Conservation (phyloP, 2,888 invertebrate species). For the Temnothorax rugatulus region DNA sequence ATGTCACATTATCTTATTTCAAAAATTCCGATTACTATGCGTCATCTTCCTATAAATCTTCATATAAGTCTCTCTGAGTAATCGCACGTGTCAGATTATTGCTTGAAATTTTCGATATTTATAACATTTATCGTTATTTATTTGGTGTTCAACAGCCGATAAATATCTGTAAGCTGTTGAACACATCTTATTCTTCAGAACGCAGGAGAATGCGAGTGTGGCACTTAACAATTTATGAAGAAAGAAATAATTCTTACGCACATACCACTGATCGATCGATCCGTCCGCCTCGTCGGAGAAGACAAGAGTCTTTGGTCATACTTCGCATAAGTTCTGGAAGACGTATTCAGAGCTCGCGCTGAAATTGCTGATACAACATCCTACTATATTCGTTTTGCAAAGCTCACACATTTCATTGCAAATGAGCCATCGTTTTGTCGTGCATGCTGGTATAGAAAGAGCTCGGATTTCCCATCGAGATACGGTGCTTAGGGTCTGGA, state of each 20-base stretch:
- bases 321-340: constrained; percentile 62
- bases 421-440: constrained; percentile 59
- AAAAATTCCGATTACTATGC: not conserved
- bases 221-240: not conserved
- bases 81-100: not conserved
- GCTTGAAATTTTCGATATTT: constrained; percentile 4
- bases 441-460: constrained; percentile 47
- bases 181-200: not conserved
- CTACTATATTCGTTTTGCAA: constrained; percentile 77
- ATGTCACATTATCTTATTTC: not conserved
- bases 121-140: not conserved
- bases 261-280: constrained; percentile 67
- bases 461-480: constrained; percentile 36
- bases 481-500: not conserved
- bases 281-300: constrained; percentile 62
- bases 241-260: constrained; percentile 55
- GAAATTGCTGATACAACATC: constrained; percentile 80
- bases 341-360: constrained; percentile 60
- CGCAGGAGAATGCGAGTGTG: not conserved
- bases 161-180: not conserved
- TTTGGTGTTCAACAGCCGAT: not conserved
- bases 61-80: not conserved
- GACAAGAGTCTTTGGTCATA: constrained; percentile 62
- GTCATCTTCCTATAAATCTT: not conserved
- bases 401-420: constrained; percentile 76